phyloP scores from a whole-genome alignment of 1,140 invertebrate species.

The Cherax destructor region DNA sequence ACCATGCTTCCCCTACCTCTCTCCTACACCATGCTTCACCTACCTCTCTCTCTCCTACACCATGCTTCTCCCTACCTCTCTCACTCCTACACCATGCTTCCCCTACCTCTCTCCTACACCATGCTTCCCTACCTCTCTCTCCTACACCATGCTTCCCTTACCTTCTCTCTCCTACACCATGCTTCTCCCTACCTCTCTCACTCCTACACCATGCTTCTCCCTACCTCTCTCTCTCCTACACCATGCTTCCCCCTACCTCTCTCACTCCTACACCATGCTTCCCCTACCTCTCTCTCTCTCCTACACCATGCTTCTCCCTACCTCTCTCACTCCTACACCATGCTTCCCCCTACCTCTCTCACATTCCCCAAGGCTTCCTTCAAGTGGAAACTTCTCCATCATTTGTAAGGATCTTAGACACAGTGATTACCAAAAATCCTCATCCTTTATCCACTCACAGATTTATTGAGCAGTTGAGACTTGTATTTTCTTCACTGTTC shows the following conservation, averaged over 20 bases:
- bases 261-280: background rate
- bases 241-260: too few species aligned
- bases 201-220: background rate
- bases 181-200: background rate
- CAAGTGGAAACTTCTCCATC: too few species aligned
- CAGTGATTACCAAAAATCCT: too few species aligned
- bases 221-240: background rate
- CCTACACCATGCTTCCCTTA: background rate
- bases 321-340: too few species aligned
- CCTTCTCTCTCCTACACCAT: background rate
- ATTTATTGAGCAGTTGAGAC: too few species aligned
- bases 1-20: too few species aligned
- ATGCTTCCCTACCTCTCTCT: background rate
- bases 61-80: background rate
- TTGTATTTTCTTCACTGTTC: too few species aligned
- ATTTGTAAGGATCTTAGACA: too few species aligned
- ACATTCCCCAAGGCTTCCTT: background rate
- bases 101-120: too few species aligned
- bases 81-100: background rate
- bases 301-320: background rate
- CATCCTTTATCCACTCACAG: too few species aligned
- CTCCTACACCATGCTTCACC: too few species aligned
- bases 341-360: background rate
- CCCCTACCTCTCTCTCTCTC: background rate
- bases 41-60: background rate